Base-by-base conservation (phyloP, 2,888 invertebrate genomes). In the Amiota minor region DNA sequence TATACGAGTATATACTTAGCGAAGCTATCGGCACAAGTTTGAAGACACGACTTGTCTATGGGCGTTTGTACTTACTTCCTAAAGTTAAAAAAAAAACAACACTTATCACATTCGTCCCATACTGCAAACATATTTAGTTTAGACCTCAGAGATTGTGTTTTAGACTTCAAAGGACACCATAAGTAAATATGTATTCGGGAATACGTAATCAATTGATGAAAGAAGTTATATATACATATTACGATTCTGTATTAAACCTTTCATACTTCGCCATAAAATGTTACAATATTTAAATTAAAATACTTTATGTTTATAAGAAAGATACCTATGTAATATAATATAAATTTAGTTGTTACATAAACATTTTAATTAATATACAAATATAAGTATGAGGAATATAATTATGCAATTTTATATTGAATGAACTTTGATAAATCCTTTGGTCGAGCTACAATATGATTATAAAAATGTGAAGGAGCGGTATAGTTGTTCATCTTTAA, bases 311-410 rank as follows among this genome's bases (percentile, higher is more conserved):
- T 67, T 65, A 65, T 50, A 50, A 67, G 50, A 67, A 50, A 50
- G 20, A 59, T 11, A 11, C 23, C 49, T 67, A 67, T 67, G n/a
- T 16, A 20, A 23, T 67, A 50, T 67, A 49, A 50, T 67, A 20
- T 67, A 50, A 67, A 67, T 67, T 67, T 67, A 67, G 67, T 50
- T 67, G 67, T 67, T 67, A 67, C 49, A 67, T 49, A 67, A 49
- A 67, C 35, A 64, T 64, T 64, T 64, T 64, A 64, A 64, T 46
- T 64, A 46, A 64, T 46, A 64, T 45, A 64, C 56, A 59, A 14
- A 53, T 35, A 11, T 62, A 62, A 56, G 18, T n/a, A n/a, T 56
- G 18, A 56, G 18, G 18, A 18, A n/a, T 56, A 56, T 56, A 20
- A 20, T 16, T 56, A 56, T 18, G 18, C 14, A 56, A 56, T 18